Evolutionary conservation across 2,113 vertebrate species (phyloP).

Genomic region (Ibidorhyncha struthersii): DNA sequence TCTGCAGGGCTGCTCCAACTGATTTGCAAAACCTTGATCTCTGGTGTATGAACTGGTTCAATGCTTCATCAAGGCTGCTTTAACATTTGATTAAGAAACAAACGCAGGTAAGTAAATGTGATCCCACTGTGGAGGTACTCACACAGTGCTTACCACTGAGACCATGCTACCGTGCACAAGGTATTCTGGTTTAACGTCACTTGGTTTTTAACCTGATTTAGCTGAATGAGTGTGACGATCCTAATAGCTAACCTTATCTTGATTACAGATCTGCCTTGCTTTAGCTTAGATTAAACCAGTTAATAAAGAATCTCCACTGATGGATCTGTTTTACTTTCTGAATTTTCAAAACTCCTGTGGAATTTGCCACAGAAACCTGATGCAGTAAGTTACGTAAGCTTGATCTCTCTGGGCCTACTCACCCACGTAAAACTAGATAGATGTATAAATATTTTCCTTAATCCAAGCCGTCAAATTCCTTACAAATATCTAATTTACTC

Average conservation of each 20-base stretch:
- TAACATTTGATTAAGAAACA: neutral
- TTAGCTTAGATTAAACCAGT: neutral
- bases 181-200: neutral
- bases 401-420: neutral
- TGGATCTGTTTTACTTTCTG: neutral
- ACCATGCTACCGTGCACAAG: neutral
- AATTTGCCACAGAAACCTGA: neutral
- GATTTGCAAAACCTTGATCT: neutral
- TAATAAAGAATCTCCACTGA: neutral
- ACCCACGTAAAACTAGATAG: neutral
- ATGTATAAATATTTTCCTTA: conserved; percentile 4
- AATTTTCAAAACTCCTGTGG: neutral
- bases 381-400: neutral
- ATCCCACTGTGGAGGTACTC: neutral
- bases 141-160: neutral
- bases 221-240: neutral
- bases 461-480: neutral
- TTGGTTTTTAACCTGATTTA: neutral
- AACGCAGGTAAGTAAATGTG: neutral
- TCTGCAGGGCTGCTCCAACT: neutral
- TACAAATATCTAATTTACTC: neutral
- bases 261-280: neutral
- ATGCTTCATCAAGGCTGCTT: neutral
- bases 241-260: neutral
- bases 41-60: neutral